Conservation (phyloP, 2,113 vertebrate species). For the Nesoenas mayeri region DNA sequence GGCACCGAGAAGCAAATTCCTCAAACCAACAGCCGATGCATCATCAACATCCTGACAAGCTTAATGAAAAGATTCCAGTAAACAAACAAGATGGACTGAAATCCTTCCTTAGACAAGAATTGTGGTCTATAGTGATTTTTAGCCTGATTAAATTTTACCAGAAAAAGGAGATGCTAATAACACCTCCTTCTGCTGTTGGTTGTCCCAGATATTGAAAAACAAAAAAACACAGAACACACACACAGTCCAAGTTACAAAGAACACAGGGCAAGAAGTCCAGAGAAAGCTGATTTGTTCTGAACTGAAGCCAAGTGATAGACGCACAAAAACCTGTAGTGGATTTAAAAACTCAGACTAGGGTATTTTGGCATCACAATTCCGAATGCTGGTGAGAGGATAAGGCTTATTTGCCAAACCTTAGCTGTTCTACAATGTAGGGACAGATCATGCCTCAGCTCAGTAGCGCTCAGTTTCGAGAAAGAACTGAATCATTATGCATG, state of each 20-base stretch:
- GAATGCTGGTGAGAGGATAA: not conserved
- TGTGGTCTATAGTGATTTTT: not conserved
- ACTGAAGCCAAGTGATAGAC: not conserved
- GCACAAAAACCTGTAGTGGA: not conserved
- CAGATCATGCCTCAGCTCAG: not conserved
- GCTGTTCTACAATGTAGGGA: not conserved
- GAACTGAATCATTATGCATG: not conserved
- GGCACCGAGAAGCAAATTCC: conserved; percentile 93
- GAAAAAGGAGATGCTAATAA: not conserved
- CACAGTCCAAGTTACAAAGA: not conserved
- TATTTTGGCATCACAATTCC: not conserved
- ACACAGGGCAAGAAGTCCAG: not conserved
- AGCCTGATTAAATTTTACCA: not conserved
- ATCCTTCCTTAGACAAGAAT: not conserved
- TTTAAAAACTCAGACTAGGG: not conserved
- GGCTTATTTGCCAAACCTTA: not conserved
- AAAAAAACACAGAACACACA: not conserved
- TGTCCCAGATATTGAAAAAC: not conserved
- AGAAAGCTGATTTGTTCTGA: not conserved
- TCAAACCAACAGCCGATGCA: conserved; percentile 83
- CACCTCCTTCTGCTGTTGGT: not conserved
- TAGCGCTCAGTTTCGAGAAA: not conserved
- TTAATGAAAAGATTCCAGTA: conserved; percentile 59
- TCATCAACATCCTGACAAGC: conserved; percentile 93
- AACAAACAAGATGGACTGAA: not conserved